These are phyloP conservation scores for Melikaiella ostensackeni DNA, from an alignment of 2,888 invertebrate genomes.

Conservation along the genomic window DNA sequence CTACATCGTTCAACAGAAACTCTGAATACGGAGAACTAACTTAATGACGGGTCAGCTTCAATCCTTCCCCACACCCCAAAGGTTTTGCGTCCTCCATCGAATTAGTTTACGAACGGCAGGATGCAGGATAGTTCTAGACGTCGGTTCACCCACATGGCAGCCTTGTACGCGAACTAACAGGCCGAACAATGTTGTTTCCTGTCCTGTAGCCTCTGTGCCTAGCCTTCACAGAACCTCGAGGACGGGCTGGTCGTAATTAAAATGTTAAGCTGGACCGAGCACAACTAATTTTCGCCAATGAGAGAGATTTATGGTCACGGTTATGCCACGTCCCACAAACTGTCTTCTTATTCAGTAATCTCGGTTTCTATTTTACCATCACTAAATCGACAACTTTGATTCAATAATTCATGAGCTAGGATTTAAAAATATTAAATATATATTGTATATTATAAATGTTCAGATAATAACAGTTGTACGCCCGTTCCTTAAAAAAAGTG, in stretches of 20 bases:
- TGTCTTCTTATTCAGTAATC: neutral
- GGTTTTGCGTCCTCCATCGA: constrained; percentile 52
- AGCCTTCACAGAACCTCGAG: constrained; percentile 49
- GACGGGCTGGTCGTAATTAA: constrained; percentile 67
- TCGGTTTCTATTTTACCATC: neutral
- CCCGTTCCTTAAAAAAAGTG: too few relatives aligned
- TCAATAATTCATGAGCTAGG: too few relatives aligned
- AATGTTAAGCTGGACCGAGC: constrained; percentile 67
- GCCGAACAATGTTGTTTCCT: constrained; percentile 44
- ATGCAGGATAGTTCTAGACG: constrained; percentile 63
- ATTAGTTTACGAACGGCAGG: constrained; percentile 69
- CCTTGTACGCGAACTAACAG: constrained; percentile 54
- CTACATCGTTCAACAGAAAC: constrained; percentile 64
- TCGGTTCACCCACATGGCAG: constrained; percentile 51
- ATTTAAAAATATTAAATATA: too few relatives aligned
- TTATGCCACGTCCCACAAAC: constrained; percentile 42
- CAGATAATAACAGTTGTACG: too few relatives aligned
- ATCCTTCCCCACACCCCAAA: constrained; percentile 63
- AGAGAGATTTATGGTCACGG: constrained; percentile 52
- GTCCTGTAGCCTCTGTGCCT: constrained; percentile 46
- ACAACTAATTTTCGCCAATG: constrained; percentile 62
- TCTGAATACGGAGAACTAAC: constrained; percentile 68
- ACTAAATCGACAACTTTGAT: neutral
- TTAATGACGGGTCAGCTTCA: constrained; percentile 73
- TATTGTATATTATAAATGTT: too few relatives aligned